Base-by-base conservation (phyloP, 2,888 invertebrate species). In the Ecdyonurus torrentis region DNA sequence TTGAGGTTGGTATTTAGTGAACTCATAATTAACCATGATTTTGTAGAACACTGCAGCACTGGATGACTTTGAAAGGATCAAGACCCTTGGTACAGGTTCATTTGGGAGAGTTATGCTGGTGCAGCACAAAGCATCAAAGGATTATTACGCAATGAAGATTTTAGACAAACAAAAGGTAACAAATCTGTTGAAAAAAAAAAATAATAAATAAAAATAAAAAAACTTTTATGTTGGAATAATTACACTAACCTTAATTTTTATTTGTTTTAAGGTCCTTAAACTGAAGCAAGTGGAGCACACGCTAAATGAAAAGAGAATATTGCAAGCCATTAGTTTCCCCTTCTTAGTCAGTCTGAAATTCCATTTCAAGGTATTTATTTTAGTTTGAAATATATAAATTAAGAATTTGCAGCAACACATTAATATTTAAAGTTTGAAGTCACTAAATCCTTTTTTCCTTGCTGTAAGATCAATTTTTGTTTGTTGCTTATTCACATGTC, bases 291-390 rank as follows among this genome's bases (percentile, higher is more conserved):
- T 83, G 58, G 82, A 84, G 70, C 83, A 84, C 72, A 83, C 82
- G 15, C 70, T 83, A 69, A 99, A 99, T 78, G 99, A 99, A 79
- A 99, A 99, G 79, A 87, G 94, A 74, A 99, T 99, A 74, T 82
- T 99, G 71, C 98, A 99, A 79, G 97, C 99, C 68, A 97, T 99
- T 77, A 92, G 90, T 77, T 99, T 99, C 78, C 99, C 99, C 66
- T 99, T 99, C 79, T 85, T 99, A 73, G 99, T 99, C 75, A 95
- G 93, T 78, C 83, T 99, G 77, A 92, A 91, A 79, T 98, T 92
- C 81, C 95, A 96, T 76, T 99, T 98, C 81, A 99, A 99, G 63
- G 63, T 63, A 63, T 23, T 37, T 52, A 2, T 55, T 7, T 55
- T n/a, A 10, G 55, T 55, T 22, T 50, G 50, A 10, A 55, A 55